A percentile compares a stretch with the other conserved stretches of the same genome.
Evolutionary conservation across 2,888 invertebrate genomes (phyloP).

Genomic region (Gisinianus flammeolus): DNA sequence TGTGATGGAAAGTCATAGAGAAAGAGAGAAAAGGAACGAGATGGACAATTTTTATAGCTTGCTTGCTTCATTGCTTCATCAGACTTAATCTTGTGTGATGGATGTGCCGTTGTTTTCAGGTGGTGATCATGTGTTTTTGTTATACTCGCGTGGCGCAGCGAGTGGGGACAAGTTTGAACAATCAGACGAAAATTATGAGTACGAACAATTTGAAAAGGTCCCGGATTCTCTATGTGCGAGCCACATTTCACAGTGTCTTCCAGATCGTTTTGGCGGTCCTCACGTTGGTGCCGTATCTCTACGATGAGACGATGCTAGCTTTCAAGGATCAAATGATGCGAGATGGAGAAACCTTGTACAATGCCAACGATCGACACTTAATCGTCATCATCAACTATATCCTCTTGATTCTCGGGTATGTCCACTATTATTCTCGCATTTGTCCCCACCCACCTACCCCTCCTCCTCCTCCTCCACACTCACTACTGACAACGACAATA

Average conservation of each 20-base stretch:
- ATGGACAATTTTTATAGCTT: no score
- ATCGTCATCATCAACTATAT: slow-evolving; percentile 55
- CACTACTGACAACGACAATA: neutral
- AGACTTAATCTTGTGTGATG: no score
- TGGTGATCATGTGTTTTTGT: slow-evolving; percentile 51
- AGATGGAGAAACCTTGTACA: slow-evolving; percentile 4
- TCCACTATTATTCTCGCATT: neutral
- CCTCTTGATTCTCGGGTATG: slow-evolving; percentile 55
- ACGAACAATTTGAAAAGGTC: slow-evolving; percentile 53
- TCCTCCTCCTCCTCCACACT: neutral
- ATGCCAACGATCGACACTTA: slow-evolving; percentile 44
- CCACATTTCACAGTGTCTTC: slow-evolving; percentile 55
- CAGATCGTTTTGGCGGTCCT: slow-evolving; percentile 54
- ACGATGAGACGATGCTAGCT: slow-evolving; percentile 53
- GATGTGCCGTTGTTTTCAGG: slow-evolving; percentile 38
- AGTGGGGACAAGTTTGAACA: slow-evolving; percentile 55
- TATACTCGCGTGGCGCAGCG: slow-evolving; percentile 55
- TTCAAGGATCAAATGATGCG: slow-evolving; percentile 33
- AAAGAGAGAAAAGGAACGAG: no score
- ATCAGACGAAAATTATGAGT: slow-evolving; percentile 55
- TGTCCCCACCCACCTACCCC: neutral
- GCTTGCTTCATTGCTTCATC: no score
- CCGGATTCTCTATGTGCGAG: slow-evolving; percentile 51
- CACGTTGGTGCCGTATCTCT: slow-evolving; percentile 53
- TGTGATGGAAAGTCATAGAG: no score